Percentiles rank a stretch among this genome's conserved stretches.
Conservation (phyloP, 2,888 invertebrate genomes). For the Tromatobia lineatoria region DNA sequence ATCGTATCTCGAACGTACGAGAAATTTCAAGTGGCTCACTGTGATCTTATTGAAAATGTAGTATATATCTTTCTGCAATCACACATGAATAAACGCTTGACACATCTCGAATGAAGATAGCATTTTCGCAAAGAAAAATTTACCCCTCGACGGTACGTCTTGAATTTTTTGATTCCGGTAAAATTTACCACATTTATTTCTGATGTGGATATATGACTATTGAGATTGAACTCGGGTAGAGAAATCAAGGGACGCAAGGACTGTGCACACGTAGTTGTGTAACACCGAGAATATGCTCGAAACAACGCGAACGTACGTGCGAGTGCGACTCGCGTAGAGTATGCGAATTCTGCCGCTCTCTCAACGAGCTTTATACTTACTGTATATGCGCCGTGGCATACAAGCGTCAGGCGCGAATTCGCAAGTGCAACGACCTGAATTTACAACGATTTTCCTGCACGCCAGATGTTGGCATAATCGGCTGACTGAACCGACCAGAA, state of each 20-base stretch:
- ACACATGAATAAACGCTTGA: no score
- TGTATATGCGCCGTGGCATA: conserved; percentile 8
- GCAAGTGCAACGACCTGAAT: conserved; percentile 69
- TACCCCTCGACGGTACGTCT: neutral
- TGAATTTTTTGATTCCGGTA: no score
- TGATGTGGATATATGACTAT: neutral
- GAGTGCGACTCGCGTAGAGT: conserved; percentile 14
- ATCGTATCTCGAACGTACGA: no score
- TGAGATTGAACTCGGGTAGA: conserved; percentile 6
- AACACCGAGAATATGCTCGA: conserved; percentile 54
- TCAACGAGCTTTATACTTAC: conserved; percentile 47
- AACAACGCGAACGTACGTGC: conserved; percentile 51
- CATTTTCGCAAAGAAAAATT: neutral
- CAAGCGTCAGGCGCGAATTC: conserved; percentile 45
- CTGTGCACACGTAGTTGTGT: conserved; percentile 42
- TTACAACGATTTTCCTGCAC: conserved; percentile 64
- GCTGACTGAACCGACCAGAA: conserved; percentile 12
- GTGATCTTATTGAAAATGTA: no score
- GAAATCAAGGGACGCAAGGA: conserved; percentile 7
- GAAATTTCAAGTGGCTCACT: no score
- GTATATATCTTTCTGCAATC: no score
- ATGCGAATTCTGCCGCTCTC: conserved; percentile 33
- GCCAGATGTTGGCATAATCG: conserved; percentile 65
- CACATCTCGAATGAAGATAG: neutral
- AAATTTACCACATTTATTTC: neutral